Base-by-base conservation (phyloP, 2,797 vertebrate genomes). In the Argentina silus region DNA sequence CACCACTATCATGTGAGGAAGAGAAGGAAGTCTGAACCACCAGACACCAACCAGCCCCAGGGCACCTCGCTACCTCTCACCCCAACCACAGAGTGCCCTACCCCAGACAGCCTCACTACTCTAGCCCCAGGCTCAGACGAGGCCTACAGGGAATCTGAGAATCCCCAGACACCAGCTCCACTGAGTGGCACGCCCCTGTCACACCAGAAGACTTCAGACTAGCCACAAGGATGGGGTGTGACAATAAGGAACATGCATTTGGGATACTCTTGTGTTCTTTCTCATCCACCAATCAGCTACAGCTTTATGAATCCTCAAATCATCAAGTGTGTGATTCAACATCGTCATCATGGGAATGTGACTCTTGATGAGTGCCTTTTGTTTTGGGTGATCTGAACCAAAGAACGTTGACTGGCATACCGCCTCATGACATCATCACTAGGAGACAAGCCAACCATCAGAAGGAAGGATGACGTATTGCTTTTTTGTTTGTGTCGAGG, bases 1-100 rank as follows among this genome's bases (percentile, higher is more conserved):
- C 97, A 99, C 86, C 90, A 92, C 86, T 83, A 93, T 83, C 95
- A 95, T 2, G 78, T 95, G 80, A 97, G 89, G 93, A 97, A 96
- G 87, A 96, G 87, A 79, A 95, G 86, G 84, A 96, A 88, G 86
- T 75, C 78, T 3, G 92, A 95, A 36, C 21, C 3, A 15, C 74
- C 51, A 4, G 21, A 23, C 42, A 9, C 74, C 1, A 74, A 76
- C 36, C 81, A 36, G n/a, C 44, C 71, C 4, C 82, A 69, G 70
- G 59, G 19, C 0, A 0, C 50, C 3, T 0, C 45, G 3, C 42
- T 67, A 50, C 59, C 80, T 56, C 17, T 48, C 3, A 3, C 23
- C 23, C 51, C 72, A 57, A 68, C 70, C 47, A 73, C 59, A 75
- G 83, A 83, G 76, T 19, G 48, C 53, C 70, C 45, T 57, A 73